A percentile compares a stretch with the other conserved stretches of the same genome.
Conservation (phyloP, 2,797 vertebrate species). For the Dallia pectoralis region DNA sequence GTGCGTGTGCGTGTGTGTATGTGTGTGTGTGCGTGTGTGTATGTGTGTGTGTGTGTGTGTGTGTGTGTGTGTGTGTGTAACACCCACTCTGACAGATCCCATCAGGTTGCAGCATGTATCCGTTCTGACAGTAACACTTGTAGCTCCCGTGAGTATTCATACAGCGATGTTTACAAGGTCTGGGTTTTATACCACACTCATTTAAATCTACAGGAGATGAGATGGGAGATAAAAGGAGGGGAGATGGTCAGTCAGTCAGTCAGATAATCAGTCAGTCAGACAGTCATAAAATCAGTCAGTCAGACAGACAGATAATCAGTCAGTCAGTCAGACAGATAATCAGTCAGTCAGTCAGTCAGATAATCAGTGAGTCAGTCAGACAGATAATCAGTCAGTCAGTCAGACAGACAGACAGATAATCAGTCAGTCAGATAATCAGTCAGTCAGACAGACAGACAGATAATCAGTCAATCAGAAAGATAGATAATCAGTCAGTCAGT, state of each 20-base stretch:
- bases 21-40: constrained; percentile 17
- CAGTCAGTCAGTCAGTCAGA: neutral
- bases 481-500: neutral
- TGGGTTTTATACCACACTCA: constrained; percentile 93
- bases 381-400: neutral
- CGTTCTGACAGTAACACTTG: constrained; percentile 96
- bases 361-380: no score
- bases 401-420: neutral
- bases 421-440: no score
- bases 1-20: no score
- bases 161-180: constrained; percentile 93
- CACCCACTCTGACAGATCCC: constrained; percentile 91
- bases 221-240: neutral
- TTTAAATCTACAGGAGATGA: constrained; percentile 89
- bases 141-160: constrained; percentile 96
- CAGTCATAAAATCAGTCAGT: no score
- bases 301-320: no score
- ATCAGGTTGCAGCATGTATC: constrained; percentile 91
- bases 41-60: constrained; percentile 30
- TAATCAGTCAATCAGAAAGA: no score
- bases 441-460: no score
- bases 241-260: neutral
- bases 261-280: no score
- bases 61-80: neutral
- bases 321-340: no score